Percentiles rank a stretch among this genome's conserved stretches.
Evolutionary conservation across 2,797 vertebrate species (phyloP).

Genomic region (Phalloptychus januarius): DNA sequence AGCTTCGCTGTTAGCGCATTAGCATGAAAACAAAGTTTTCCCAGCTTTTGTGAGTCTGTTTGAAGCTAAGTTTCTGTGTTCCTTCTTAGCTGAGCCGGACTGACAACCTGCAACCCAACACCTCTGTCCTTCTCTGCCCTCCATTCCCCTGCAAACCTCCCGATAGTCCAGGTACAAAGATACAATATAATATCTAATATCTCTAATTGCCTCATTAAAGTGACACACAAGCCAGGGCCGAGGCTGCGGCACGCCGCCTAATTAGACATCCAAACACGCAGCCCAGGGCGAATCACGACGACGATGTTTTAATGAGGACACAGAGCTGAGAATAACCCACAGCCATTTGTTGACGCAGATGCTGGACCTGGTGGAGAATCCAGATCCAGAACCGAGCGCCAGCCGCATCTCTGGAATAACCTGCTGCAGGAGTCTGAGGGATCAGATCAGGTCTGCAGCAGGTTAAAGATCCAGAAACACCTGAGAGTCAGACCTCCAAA

Average conservation of each 20-base stretch:
- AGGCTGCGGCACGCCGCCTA: conserved; percentile 63
- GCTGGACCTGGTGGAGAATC: conserved; percentile 3
- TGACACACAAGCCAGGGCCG: conserved; percentile 69
- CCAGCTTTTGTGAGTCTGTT: not conserved
- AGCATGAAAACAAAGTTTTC: not conserved
- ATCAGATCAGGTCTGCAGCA: too few species aligned
- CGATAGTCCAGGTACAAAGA: conserved; percentile 69
- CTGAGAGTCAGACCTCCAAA: too few species aligned
- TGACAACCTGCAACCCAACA: conserved; percentile 46
- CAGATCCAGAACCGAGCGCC: not conserved
- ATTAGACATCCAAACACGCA: conserved; percentile 80
- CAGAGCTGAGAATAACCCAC: conserved; percentile 70
- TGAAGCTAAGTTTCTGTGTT: not conserved
- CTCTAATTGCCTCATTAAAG: conserved; percentile 76
- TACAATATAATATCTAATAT: conserved; percentile 76
- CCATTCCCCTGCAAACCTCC: conserved; percentile 27
- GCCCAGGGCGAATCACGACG: conserved; percentile 73
- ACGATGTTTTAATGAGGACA: conserved; percentile 82
- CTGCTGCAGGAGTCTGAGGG: too few species aligned
- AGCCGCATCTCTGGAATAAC: too few species aligned
- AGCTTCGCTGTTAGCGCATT: too few species aligned
- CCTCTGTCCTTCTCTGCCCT: conserved; percentile 48
- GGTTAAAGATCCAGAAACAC: too few species aligned
- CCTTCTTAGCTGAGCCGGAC: conserved; percentile 15
- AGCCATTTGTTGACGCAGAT: conserved; percentile 48